A percentile compares a stretch with the other conserved stretches of the same genome.
Conservation (phyloP, 2,888 invertebrate genomes). For the Metopia argyrocephala region DNA sequence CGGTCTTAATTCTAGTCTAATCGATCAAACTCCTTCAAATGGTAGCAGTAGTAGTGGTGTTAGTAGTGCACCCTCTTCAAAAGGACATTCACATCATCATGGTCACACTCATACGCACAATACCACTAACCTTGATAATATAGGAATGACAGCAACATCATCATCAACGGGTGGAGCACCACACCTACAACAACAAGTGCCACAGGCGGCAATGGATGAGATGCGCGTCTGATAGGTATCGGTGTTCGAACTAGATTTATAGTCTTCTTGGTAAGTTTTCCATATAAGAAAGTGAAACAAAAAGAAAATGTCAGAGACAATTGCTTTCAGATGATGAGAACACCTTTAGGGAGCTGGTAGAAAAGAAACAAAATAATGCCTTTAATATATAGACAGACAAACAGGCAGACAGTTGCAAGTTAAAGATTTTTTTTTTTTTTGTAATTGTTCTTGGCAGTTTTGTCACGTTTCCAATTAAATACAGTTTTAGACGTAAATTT, state of each 20-base stretch:
- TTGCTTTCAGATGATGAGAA: not conserved
- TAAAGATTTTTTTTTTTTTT: not conserved
- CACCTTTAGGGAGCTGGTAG: not conserved
- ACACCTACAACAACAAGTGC: conserved; percentile 82
- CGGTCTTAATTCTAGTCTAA: conserved; percentile 57
- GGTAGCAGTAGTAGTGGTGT: conserved; percentile 77
- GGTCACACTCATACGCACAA: conserved; percentile 73
- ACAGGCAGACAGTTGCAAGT: too few relatives aligned
- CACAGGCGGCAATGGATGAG: conserved; percentile 91
- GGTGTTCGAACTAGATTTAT: conserved; percentile 78
- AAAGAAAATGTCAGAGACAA: not conserved
- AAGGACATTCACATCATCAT: conserved; percentile 78
- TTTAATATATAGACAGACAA: not conserved
- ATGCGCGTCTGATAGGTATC: conserved; percentile 90
- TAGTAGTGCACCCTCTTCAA: conserved; percentile 77
- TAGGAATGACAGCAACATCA: conserved; percentile 77
- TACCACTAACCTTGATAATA: conserved; percentile 74
- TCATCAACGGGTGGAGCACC: conserved; percentile 68
- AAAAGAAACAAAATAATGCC: not conserved
- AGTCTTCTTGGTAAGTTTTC: conserved; percentile 77
- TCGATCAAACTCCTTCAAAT: conserved; percentile 69
- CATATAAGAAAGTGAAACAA: not conserved
- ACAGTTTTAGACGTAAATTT: not conserved
- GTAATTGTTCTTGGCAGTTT: conserved; percentile 6
- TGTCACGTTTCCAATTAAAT: conserved; percentile 52